phyloP scores from a whole-genome alignment of 2,797 vertebrate genomes.

The Dermochelys coriacea region DNA sequence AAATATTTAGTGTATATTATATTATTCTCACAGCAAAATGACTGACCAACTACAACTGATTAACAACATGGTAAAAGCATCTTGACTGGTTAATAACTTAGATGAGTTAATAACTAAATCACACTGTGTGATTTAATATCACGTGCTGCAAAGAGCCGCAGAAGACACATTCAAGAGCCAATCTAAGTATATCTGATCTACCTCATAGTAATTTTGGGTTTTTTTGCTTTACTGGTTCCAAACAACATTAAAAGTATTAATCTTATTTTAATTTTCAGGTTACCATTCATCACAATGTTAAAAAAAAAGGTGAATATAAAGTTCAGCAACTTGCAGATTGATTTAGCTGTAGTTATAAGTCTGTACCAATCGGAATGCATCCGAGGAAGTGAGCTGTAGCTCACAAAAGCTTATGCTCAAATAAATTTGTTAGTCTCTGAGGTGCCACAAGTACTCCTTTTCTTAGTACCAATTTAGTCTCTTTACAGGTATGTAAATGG shows the following conservation, averaged over 20 bases:
- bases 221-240: conserved; percentile 6
- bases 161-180: background rate
- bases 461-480: background rate
- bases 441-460: too few relatives aligned
- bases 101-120: background rate
- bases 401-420: too few relatives aligned
- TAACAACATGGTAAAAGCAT: background rate
- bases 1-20: background rate
- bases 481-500: background rate
- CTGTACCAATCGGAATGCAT: background rate
- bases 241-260: background rate
- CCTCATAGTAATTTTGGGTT: background rate
- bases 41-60: background rate
- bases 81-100: background rate
- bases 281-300: background rate
- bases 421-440: too few relatives aligned
- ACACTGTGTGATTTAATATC: background rate
- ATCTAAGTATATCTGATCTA: background rate
- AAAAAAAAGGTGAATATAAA: background rate
- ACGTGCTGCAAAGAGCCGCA: background rate
- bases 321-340: background rate
- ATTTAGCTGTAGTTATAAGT: background rate
- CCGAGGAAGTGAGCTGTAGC: too few relatives aligned
- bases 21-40: background rate
- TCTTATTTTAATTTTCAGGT: background rate